These are phyloP conservation scores for Gracilinanus agilis DNA, from an alignment of 2,113 vertebrate species.

Conservation along the genomic window DNA sequence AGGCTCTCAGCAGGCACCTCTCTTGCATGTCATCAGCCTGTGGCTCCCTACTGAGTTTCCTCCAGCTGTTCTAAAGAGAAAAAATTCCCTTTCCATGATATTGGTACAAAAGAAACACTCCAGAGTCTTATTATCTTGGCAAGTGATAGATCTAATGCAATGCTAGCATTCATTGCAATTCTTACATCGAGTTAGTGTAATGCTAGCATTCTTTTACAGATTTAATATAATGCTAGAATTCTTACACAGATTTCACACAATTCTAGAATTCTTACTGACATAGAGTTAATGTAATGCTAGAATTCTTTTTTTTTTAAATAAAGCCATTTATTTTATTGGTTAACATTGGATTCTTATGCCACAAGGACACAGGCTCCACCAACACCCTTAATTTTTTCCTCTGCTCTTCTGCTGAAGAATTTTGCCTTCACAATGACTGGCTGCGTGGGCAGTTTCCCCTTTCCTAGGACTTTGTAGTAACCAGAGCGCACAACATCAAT, in stretches of 20 bases:
- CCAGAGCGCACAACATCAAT: conserved; percentile 92
- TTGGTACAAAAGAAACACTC: background rate
- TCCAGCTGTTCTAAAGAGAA: background rate
- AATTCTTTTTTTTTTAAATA: too few species aligned
- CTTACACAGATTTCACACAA: too few species aligned
- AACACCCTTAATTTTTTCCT: conserved; percentile 91
- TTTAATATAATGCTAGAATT: too few species aligned
- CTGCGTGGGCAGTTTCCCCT: conserved; percentile 94
- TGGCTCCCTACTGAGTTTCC: background rate
- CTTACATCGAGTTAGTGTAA: too few species aligned
- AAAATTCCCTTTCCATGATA: background rate
- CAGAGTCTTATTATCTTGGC: background rate
- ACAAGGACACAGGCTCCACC: conserved; percentile 89
- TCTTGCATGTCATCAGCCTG: background rate
- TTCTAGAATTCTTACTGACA: too few species aligned
- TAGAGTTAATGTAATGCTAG: too few species aligned
- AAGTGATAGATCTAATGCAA: background rate
- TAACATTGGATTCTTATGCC: conserved; percentile 83
- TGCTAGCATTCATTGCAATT: too few species aligned
- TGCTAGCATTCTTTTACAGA: too few species aligned
- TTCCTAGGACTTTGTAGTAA: conserved; percentile 94
- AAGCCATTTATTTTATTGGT: background rate
- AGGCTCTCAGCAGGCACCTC: background rate
- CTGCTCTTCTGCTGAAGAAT: conserved; percentile 91
- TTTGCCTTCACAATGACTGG: conserved; percentile 95